Evolutionary conservation across 2,888 invertebrate genomes (phyloP).

Genomic region (Diarsia rubi): DNA sequence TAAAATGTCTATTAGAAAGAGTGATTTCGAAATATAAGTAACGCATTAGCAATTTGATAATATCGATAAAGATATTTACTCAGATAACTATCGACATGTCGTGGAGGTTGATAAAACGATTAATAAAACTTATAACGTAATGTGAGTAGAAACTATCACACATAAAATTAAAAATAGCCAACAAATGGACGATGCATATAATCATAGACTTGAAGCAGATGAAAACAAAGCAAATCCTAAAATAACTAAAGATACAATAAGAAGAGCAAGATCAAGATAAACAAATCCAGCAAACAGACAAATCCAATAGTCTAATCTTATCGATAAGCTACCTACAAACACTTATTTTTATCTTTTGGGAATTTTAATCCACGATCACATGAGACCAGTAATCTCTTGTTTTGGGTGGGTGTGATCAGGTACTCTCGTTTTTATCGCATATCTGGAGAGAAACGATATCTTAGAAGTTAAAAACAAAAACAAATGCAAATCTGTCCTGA

Average conservation of each 20-base stretch:
- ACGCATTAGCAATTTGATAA: conserved; percentile 37
- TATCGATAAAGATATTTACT: conserved; percentile 39
- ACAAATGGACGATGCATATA: not conserved
- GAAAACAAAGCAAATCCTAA: not conserved
- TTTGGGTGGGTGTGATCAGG: conserved; percentile 20
- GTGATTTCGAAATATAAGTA: conserved; percentile 44
- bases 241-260: not conserved
- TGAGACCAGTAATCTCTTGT: conserved; percentile 45
- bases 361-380: conserved; percentile 50
- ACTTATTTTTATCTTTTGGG: conserved; percentile 42
- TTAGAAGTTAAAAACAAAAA: conserved; percentile 32
- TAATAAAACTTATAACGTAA: not conserved
- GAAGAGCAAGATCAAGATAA: conserved; percentile 19
- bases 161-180: not conserved
- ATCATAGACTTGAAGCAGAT: not conserved
- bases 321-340: conserved; percentile 42
- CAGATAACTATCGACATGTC: conserved; percentile 18
- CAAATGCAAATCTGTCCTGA: conserved; percentile 15
- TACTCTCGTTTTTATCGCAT: conserved; percentile 36
- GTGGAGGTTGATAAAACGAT: not conserved
- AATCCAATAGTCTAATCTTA: conserved; percentile 48
- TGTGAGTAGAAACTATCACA: not conserved
- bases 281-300: conserved; percentile 25
- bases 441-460: conserved; percentile 8
- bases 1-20: conserved; percentile 29